Base-by-base conservation (phyloP, 2,113 vertebrate species). In the Bos taurus region DNA sequence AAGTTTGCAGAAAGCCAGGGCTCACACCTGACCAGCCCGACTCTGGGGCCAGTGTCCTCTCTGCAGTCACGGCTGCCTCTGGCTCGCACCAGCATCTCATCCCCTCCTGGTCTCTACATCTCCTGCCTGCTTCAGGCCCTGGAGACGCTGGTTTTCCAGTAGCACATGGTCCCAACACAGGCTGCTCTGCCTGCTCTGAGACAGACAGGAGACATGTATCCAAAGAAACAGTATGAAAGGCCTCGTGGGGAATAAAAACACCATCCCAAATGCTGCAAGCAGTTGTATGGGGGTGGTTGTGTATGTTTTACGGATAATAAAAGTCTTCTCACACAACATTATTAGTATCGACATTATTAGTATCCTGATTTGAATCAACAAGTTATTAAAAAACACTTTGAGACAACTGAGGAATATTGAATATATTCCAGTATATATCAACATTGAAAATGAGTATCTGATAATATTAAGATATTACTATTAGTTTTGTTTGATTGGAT, bases 301-400 rank as follows among this genome's bases (percentile, higher is more conserved):
- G 30, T 56, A 48, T 46, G 13, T 19, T 83, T 86, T 28, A 52
- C 33, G 12, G 40, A 83, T 78, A 82, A 43, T 19, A 74, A 33
- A 82, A 88, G 19, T 83, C 94, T 92, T 23, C 54, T 54, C 40
- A 90, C 21, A 23, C 30, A 60, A 89, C 60, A 62, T 62, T 62
- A 16, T 62, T 62, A 15, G 7, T 13, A 25, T 30, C 56, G 19
- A 48, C 1, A 13, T 23, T 90, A 33, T 83, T 26, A 54, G 5
- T 46, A 46, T 92, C 40, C 54, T 33, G n/a, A 94, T 80, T 90
- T 83, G 30, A 96, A 84, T 28, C 74, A 88, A 83, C 25, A 84
- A 43, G 16, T 54, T 77, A 11, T 57, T 21, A 19, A 81, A 52
- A 52, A 9, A 14, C 19, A 23, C 71, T 91, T 85, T 88, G 46